Base-by-base conservation (phyloP, 2,888 invertebrate species). In the Sturmia bella region DNA sequence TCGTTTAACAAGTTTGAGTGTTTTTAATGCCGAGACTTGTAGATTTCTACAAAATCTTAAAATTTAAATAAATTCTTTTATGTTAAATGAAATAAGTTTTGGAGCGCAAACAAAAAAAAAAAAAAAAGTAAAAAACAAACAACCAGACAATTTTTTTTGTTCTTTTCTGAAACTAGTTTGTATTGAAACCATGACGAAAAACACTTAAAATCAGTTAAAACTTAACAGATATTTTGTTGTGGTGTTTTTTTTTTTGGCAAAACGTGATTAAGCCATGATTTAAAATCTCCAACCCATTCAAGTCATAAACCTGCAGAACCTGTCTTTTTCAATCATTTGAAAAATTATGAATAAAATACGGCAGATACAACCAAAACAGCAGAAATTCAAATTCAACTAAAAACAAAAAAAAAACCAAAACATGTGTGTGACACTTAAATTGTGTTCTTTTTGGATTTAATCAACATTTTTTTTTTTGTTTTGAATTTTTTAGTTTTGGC, bases 251-350 rank as follows among this genome's bases (percentile, higher is more conserved):
- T 43, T 66, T 80, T 77, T 56, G 72, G 68, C 76, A 76, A 80
- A 76, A 76, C 76, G 76, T 76, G 80, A 76, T 81, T 81, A 81
- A 81, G 73, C 21, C 73, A 56, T 73, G 81, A 81, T 81, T 76
- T 77, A 63, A 76, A 24, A 70, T 45, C 43, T 5, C 21, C 66
- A 76, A 72, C 45, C 64, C 41, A 64, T 39, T 48, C 37, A 43
- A 68, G 39, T 15, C 57, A 32, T 41, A 48, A 80, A 81, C 81
- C 68, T 77, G 81, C 68, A 68, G 77, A 81, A 81, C 81, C 76
- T 81, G 81, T 81, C 76, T 81, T 68, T 68, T 77, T 69, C 48
- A 61, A 69, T 77, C 54, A 69, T 37, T 64, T 61, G 13, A 54
- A 63, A 69, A 77, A 69, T 69, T 63, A 69, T 63, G 54, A 70